Percentiles rank a stretch among this genome's conserved stretches.
Conservation (phyloP, 2,797 vertebrate genomes). For the Acestrorhynchus altus region DNA sequence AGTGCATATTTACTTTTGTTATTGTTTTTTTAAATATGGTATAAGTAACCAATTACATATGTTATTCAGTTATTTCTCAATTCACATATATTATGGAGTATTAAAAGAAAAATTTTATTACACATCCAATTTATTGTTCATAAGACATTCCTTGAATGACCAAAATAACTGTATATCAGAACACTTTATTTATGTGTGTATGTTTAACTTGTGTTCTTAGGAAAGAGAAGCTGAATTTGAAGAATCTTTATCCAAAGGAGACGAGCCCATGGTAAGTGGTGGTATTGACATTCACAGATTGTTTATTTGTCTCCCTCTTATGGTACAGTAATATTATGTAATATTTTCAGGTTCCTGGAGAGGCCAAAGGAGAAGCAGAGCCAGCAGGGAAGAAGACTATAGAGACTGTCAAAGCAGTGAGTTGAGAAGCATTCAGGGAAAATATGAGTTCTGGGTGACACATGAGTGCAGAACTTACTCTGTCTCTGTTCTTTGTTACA, state of each 20-base stretch:
- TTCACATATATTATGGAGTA: no score
- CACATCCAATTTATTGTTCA: no score
- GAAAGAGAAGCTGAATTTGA: slow-evolving; percentile 94
- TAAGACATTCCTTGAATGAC: no score
- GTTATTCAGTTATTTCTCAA: no score
- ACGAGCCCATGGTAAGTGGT: slow-evolving; percentile 87
- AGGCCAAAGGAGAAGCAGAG: slow-evolving; percentile 86
- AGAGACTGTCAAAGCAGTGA: slow-evolving; percentile 96
- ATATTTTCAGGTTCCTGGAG: slow-evolving; percentile 87
- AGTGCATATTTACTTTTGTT: no score
- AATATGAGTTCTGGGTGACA: background rate
- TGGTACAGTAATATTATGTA: background rate
- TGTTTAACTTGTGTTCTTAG: slow-evolving; percentile 67
- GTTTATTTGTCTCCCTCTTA: background rate
- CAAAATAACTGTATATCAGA: no score
- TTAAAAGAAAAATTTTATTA: no score
- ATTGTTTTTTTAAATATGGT: no score
- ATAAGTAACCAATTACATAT: no score
- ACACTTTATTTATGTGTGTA: background rate
- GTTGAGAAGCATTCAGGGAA: slow-evolving; percentile 58
- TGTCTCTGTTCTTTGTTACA: slow-evolving; percentile 56
- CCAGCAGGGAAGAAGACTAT: slow-evolving; percentile 92
- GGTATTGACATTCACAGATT: background rate
- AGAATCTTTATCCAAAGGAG: slow-evolving; percentile 89
- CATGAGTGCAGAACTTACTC: background rate